phyloP scores from a whole-genome alignment of 2,113 vertebrate genomes.

The Labeo catla region DNA sequence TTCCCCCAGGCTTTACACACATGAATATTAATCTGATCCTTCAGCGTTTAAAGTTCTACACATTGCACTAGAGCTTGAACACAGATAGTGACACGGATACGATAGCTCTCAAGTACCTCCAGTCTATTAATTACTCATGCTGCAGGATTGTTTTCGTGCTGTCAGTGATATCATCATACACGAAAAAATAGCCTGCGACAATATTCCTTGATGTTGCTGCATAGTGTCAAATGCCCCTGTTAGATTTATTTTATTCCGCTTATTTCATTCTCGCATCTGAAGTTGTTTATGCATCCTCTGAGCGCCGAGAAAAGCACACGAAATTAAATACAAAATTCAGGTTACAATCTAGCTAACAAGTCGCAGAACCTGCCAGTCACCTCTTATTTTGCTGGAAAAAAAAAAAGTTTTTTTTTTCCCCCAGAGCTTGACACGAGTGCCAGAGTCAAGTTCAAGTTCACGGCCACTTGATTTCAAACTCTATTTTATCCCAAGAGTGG shows the following conservation, averaged over 20 bases:
- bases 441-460: constrained; percentile 78
- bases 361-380: background rate
- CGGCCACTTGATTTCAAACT: constrained; percentile 50
- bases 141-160: constrained; percentile 14
- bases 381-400: background rate
- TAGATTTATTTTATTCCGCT: background rate
- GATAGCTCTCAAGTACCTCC: constrained; percentile 23
- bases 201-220: background rate
- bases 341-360: background rate
- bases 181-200: background rate
- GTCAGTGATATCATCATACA: constrained; percentile 8
- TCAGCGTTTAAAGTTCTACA: constrained; percentile 14
- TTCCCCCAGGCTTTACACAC: constrained; percentile 20
- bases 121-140: constrained; percentile 20
- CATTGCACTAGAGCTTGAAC: background rate
- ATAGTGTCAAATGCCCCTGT: background rate
- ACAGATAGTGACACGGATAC: constrained; percentile 24
- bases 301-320: background rate
- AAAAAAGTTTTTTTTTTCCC: background rate
- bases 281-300: background rate
- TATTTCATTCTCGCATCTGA: background rate
- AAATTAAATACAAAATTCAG: background rate
- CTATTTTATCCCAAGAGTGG: constrained; percentile 25
- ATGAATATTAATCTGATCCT: constrained; percentile 41
- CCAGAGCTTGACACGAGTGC: constrained; percentile 34